phyloP scores from a whole-genome alignment of 2,888 invertebrate genomes.

The Lissonota sp. region DNA sequence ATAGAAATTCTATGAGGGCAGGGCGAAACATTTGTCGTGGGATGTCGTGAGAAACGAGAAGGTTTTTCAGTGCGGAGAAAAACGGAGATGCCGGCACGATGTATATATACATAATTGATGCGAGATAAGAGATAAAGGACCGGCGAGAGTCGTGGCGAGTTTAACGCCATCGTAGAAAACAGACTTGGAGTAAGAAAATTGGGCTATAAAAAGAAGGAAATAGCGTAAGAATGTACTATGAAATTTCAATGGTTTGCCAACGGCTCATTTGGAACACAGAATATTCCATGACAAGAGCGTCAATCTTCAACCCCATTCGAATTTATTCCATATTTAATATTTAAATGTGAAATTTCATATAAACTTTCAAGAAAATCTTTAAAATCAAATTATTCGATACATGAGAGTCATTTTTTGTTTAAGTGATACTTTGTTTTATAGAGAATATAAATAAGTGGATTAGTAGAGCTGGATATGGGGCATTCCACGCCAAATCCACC shows the following conservation, averaged over 20 bases:
- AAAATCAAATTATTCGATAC: too few species aligned
- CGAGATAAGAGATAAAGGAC: conserved; percentile 70
- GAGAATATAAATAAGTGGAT: too few species aligned
- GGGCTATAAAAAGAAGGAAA: conserved; percentile 32
- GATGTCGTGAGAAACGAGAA: conserved; percentile 68
- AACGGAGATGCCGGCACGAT: conserved; percentile 2
- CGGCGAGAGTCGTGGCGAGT: conserved; percentile 42
- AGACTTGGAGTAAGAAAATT: not conserved
- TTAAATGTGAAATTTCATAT: too few species aligned
- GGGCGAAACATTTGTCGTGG: conserved; percentile 67
- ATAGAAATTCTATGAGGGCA: conserved; percentile 74
- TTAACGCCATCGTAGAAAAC: conserved; percentile 29
- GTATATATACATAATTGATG: conserved; percentile 69
- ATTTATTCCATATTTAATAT: too few species aligned
- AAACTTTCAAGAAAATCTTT: too few species aligned
- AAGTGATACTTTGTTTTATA: too few species aligned
- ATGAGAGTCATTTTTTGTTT: too few species aligned
- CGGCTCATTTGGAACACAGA: not conserved
- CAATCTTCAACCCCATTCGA: too few species aligned
- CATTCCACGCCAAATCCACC: too few species aligned
- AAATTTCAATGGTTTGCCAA: conserved; percentile 30
- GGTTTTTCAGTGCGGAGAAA: conserved; percentile 23
- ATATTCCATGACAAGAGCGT: not conserved
- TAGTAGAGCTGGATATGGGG: too few species aligned
- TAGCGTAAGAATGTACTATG: conserved; percentile 39